Percentiles rank a stretch among this genome's conserved stretches.
Conservation (phyloP, 2,797 vertebrate species). For the Acrossocheilus fasciatus region DNA sequence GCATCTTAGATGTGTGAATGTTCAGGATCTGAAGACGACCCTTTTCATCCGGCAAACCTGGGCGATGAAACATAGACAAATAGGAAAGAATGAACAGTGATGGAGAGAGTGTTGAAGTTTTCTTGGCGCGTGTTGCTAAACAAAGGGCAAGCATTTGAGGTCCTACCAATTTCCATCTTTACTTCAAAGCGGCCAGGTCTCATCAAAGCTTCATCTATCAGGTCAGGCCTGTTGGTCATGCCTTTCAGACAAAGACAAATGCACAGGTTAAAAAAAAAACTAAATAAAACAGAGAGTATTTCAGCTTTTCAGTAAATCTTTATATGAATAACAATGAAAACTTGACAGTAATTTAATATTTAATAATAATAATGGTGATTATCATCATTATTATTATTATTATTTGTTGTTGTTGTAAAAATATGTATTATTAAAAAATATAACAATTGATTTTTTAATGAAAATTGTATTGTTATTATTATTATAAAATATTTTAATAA, state of each 20-base stretch:
- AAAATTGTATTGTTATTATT: too few species aligned
- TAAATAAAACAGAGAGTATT: neutral
- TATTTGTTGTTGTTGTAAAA: neutral
- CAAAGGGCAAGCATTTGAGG: neutral
- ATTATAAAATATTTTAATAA: too few species aligned
- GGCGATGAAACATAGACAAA: neutral
- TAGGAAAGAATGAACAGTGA: neutral
- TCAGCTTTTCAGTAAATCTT: neutral
- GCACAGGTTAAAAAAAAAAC: neutral
- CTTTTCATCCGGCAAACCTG: slow-evolving; percentile 95
- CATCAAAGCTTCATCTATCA: slow-evolving; percentile 97
- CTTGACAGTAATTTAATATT: neutral
- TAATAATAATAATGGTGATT: neutral
- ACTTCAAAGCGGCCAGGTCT: slow-evolving; percentile 96
- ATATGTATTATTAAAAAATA: too few species aligned
- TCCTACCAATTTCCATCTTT: slow-evolving; percentile 97
- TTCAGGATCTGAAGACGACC: slow-evolving; percentile 94
- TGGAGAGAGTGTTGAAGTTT: neutral
- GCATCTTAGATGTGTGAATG: slow-evolving; percentile 96
- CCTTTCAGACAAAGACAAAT: slow-evolving; percentile 74
- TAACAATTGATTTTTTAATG: too few species aligned
- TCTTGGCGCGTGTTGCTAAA: neutral
- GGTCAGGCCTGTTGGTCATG: slow-evolving; percentile 98
- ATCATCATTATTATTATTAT: neutral
- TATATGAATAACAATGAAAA: neutral